A percentile compares a stretch with the other conserved stretches of the same genome.
These are phyloP conservation scores for Chorisops tibialis DNA, from an alignment of 2,888 invertebrate species.

Conservation along the genomic window DNA sequence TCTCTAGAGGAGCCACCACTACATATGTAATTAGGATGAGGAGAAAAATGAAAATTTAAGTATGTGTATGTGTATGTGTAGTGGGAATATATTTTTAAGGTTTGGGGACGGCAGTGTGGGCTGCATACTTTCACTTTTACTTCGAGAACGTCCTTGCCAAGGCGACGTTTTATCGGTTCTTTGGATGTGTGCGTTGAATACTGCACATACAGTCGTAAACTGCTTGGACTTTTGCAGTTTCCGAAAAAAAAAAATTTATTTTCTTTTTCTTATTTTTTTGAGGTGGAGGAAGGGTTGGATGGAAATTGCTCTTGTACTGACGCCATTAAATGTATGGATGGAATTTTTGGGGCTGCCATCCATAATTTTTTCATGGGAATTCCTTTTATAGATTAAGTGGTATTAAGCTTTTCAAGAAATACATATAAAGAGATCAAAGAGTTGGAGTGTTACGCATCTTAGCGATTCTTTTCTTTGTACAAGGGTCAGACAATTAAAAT, in stretches of 20 bases:
- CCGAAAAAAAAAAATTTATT: neutral
- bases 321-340: neutral
- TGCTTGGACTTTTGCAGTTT: slow-evolving; percentile 11
- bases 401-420: no score
- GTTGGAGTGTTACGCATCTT: no score
- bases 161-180: slow-evolving; percentile 11
- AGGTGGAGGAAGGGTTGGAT: no score
- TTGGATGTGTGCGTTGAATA: neutral
- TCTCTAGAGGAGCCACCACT: neutral
- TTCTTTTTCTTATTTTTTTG: neutral
- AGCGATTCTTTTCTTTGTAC: no score
- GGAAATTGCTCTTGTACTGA: neutral
- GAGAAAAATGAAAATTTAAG: slow-evolving; percentile 5
- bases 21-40: slow-evolving; percentile 19
- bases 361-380: no score
- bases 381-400: no score
- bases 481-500: no score
- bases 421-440: no score
- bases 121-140: slow-evolving; percentile 20
- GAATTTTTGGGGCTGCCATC: no score
- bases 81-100: no score
- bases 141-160: slow-evolving; percentile 7
- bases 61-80: neutral
- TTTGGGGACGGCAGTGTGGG: no score
- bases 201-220: slow-evolving; percentile 4